Evolutionary conservation across 2,113 vertebrate species (phyloP), one percentile per base, ranked within the genome.

Genomic region (Riparia riparia): DNA sequence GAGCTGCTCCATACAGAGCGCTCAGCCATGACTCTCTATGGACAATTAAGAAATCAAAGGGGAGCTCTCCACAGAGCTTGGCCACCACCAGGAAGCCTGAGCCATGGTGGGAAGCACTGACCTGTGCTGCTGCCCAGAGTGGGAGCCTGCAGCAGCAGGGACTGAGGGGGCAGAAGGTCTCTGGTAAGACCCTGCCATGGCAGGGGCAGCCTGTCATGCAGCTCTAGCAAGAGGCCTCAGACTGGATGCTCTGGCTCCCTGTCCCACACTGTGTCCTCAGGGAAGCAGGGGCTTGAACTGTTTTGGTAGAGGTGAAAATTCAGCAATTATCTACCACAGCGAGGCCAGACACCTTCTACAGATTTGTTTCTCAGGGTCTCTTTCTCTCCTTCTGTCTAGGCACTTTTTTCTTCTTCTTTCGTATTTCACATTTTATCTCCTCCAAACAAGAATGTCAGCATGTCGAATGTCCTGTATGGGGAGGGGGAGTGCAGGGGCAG

Each of bases 41-140:
- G 57, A 68, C 76, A 68, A 84, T 84, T 76, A 60, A 73, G 82
- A 77, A 95, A 93, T 58, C 58, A 81, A 72, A 93, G 50, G n/a
- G 34, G 49, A 74, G 60, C 53, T 91, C 64, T 74, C 37, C 60
- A 19, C 37, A 56, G 77, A 78, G 60, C 72, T 81, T 1, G 1
- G 47, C 68, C 72, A 37, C 24, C 64, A 58, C 32, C 68, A 63
- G 80, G 56, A 61, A 89, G 54, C 41, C 64, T 71, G 60, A 74
- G 61, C 65, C 19, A 3, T 9, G 19, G 73, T 47, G 83, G 70
- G 86, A 83, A 74, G 49, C 77, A 20, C 54, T 39, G 66, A 69
- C 51, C 41, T 50, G 51, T 51, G 53, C 5, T 60, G n/a, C n/a
- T 86, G 71, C 58, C 71, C 68, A n/a, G n/a, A 10, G 51, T 24